Evolutionary conservation across 2,888 invertebrate genomes (phyloP).

Genomic region (Micropterix aruncella): DNA sequence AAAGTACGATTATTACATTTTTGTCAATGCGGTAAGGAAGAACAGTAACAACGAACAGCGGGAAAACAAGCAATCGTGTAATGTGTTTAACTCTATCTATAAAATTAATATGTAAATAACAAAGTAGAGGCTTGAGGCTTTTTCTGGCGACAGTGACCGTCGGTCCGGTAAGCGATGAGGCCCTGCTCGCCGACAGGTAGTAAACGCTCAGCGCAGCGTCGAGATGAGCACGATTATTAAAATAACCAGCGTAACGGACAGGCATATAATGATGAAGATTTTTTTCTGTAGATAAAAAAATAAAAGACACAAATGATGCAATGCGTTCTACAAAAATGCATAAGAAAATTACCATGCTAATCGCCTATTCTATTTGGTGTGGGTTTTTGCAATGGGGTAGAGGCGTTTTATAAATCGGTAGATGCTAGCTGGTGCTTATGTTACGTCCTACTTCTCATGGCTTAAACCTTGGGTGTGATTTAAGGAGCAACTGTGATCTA

Average conservation of each 20-base stretch:
- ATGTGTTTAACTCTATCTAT: too few species aligned
- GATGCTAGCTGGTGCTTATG: conserved; percentile 9
- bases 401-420: conserved; percentile 4
- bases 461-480: conserved; percentile 10
- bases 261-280: conserved; percentile 79
- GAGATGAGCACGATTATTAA: conserved; percentile 55
- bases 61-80: too few species aligned
- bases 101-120: too few species aligned
- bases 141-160: too few species aligned
- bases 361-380: not conserved
- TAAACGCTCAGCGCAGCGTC: conserved; percentile 20
- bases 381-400: not conserved
- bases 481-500: not conserved
- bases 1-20: too few species aligned
- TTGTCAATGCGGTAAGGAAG: too few species aligned
- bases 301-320: conserved; percentile 23
- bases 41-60: too few species aligned
- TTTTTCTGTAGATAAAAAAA: conserved; percentile 66
- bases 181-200: too few species aligned
- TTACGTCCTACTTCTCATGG: conserved; percentile 11
- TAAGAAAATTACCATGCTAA: conserved; percentile 8
- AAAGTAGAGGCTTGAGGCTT: too few species aligned
- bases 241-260: conserved; percentile 62
- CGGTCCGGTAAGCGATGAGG: too few species aligned
- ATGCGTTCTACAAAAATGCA: not conserved